Conservation (phyloP, 2,797 vertebrate species). For the Sebastiscus tertius region DNA sequence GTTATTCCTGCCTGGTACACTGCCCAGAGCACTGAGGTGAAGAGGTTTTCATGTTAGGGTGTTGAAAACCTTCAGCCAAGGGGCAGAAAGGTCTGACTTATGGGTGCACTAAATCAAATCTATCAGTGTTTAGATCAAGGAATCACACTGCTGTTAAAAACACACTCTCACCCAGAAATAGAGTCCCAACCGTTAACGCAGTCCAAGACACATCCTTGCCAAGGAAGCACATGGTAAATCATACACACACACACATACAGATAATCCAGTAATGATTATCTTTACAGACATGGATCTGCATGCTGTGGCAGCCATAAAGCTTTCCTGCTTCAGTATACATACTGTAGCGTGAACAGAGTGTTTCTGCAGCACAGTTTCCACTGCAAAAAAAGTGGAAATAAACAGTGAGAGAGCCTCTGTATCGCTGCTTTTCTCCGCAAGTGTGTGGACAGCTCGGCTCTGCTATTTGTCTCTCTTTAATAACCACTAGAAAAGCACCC, state of each 20-base stretch:
- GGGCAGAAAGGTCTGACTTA: conserved; percentile 60
- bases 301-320: conserved; percentile 5
- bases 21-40: conserved; percentile 45
- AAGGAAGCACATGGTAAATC: conserved; percentile 38
- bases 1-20: conserved; percentile 46
- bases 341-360: conserved; percentile 5
- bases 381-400: conserved; percentile 44
- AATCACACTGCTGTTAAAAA: conserved; percentile 49
- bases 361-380: conserved; percentile 58
- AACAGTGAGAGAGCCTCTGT: conserved; percentile 46
- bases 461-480: conserved; percentile 72
- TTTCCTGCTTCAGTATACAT: conserved; percentile 9
- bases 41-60: conserved; percentile 55
- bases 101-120: conserved; percentile 66
- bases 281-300: conserved; percentile 48
- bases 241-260: conserved; percentile 4
- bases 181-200: conserved; percentile 44
- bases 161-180: conserved; percentile 48
- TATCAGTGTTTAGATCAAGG: conserved; percentile 50
- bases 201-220: conserved; percentile 40
- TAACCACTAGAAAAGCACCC: conserved; percentile 64
- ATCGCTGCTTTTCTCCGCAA: conserved; percentile 39
- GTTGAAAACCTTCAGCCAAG: conserved; percentile 65
- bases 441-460: conserved; percentile 45
- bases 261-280: conserved; percentile 50